phyloP scores from a whole-genome alignment of 2,888 invertebrate species.

The Xiphydria camelus region DNA sequence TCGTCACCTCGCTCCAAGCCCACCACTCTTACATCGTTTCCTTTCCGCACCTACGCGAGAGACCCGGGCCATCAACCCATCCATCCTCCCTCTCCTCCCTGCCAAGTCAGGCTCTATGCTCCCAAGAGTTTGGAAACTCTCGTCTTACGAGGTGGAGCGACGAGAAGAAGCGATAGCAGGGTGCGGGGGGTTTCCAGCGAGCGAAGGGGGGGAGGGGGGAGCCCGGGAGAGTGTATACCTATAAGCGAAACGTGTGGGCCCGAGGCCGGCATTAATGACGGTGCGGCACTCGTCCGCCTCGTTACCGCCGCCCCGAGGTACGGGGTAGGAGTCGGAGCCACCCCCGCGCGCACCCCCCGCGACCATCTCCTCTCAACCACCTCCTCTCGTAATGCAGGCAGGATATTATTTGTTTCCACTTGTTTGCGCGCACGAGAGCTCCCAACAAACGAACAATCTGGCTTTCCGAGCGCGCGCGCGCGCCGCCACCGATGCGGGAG shows the following conservation, averaged over 20 bases:
- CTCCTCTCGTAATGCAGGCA: conserved; percentile 44
- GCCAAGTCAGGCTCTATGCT: too few relatives aligned
- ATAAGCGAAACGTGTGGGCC: conserved; percentile 30
- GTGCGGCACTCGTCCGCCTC: conserved; percentile 42
- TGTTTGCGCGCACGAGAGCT: conserved; percentile 46
- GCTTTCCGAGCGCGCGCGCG: conserved; percentile 28
- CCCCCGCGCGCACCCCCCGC: conserved; percentile 20
- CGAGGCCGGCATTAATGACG: conserved; percentile 49
- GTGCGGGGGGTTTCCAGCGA: background rate
- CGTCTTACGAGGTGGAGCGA: too few relatives aligned
- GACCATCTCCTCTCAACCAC: conserved; percentile 20
- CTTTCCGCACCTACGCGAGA: too few relatives aligned
- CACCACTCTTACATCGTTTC: too few relatives aligned
- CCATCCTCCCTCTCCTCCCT: too few relatives aligned
- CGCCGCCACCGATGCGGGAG: conserved; percentile 17
- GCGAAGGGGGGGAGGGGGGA: conserved; percentile 7
- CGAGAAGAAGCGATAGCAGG: too few relatives aligned
- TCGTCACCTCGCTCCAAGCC: too few relatives aligned
- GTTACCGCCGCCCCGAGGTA: conserved; percentile 43
- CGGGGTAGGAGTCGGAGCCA: conserved; percentile 18
- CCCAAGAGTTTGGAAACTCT: too few relatives aligned
- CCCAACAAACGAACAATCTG: conserved; percentile 50
- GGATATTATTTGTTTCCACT: conserved; percentile 56
- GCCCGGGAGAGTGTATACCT: conserved; percentile 7
- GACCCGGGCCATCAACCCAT: too few relatives aligned